A percentile compares a stretch with the other conserved stretches of the same genome.
phyloP scores from a whole-genome alignment of 1,140 invertebrate genomes.

The Trichoplusia ni region DNA sequence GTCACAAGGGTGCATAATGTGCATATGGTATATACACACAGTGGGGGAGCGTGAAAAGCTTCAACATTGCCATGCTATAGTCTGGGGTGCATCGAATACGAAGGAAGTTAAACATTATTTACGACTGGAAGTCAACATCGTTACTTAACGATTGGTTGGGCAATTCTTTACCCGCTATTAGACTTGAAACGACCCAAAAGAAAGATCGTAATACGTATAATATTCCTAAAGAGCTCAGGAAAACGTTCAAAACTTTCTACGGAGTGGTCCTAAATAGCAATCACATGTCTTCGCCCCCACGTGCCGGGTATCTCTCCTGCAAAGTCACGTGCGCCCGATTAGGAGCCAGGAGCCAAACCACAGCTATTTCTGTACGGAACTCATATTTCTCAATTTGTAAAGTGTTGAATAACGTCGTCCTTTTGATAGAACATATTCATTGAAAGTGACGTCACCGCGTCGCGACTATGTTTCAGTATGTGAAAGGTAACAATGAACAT shows the following conservation, averaged over 20 bases:
- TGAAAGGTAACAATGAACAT: constrained; percentile 17
- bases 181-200: too few species aligned
- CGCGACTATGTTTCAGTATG: constrained; percentile 6
- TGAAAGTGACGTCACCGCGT: not conserved
- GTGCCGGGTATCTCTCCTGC: constrained; percentile 26
- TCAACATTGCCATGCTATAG: too few species aligned
- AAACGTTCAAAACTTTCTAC: constrained; percentile 1
- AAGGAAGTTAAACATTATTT: too few species aligned
- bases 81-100: too few species aligned
- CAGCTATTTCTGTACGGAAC: constrained; percentile 22
- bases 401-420: constrained; percentile 10
- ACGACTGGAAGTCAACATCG: too few species aligned
- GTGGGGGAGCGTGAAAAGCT: too few species aligned
- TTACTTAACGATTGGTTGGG: too few species aligned
- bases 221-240: not conserved
- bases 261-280: constrained; percentile 8
- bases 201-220: too few species aligned
- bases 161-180: too few species aligned
- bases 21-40: too few species aligned
- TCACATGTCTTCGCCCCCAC: constrained; percentile 22
- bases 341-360: constrained; percentile 21
- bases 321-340: constrained; percentile 30
- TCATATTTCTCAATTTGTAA: constrained; percentile 27
- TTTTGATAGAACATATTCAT: constrained; percentile 9
- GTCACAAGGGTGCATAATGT: too few species aligned